phyloP scores from a whole-genome alignment of 2,888 invertebrate species.

The Drosophila anceps region DNA sequence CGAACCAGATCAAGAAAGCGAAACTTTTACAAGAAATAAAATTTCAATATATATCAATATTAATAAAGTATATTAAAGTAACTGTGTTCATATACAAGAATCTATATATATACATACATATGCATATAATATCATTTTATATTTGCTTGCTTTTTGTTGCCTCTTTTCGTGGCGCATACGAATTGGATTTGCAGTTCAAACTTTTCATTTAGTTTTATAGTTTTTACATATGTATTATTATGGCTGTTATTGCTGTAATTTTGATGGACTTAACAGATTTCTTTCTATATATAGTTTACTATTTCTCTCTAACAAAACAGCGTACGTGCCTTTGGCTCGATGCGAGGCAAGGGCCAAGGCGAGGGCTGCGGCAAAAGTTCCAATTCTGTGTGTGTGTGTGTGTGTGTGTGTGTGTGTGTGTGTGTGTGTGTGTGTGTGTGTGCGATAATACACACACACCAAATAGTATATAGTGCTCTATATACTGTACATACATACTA shows the following conservation, averaged over 20 bases:
- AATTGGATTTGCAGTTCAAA: background rate
- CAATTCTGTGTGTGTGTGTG: too few species aligned
- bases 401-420: too few species aligned
- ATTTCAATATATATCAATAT: too few species aligned
- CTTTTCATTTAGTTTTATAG: background rate
- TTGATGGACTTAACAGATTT: background rate
- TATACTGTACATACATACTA: background rate
- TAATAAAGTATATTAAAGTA: too few species aligned
- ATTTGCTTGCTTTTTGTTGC: too few species aligned
- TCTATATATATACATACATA: too few species aligned
- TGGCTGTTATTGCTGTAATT: background rate
- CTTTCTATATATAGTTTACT: background rate
- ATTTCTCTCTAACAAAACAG: constrained; percentile 28
- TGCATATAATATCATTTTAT: too few species aligned
- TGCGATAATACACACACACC: constrained; percentile 18
- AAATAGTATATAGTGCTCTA: background rate
- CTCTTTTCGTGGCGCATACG: too few species aligned
- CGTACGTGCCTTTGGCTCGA: constrained; percentile 53
- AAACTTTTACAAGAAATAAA: too few species aligned
- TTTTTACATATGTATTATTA: background rate
- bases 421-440: too few species aligned
- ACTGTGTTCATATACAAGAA: too few species aligned
- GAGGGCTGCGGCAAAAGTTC: constrained; percentile 10
- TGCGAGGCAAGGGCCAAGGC: background rate
- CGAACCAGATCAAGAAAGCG: too few species aligned